Evolutionary conservation across 2,888 invertebrate species (phyloP).

Genomic region (Agriotes lineatus): DNA sequence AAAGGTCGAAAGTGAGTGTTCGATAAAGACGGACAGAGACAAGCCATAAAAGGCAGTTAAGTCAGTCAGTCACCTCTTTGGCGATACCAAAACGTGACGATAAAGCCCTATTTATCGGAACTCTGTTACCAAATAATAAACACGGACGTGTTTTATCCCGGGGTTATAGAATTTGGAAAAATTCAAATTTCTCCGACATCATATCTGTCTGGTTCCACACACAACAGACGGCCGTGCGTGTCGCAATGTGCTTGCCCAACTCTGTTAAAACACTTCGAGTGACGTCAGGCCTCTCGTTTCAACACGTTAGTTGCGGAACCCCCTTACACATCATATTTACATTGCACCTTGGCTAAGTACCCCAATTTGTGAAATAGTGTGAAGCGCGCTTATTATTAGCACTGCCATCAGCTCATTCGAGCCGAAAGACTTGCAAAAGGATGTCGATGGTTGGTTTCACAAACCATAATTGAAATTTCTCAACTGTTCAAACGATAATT

Average conservation of each 20-base stretch:
- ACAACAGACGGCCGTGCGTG: constrained; percentile 17
- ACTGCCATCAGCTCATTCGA: background rate
- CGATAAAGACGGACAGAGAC: constrained; percentile 1
- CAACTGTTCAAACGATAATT: no score
- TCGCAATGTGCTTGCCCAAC: constrained; percentile 36
- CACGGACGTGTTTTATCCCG: background rate
- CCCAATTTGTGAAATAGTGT: constrained; percentile 19
- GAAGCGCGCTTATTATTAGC: constrained; percentile 59
- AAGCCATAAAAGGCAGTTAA: background rate
- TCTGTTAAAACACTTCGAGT: constrained; percentile 37
- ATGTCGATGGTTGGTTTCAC: background rate
- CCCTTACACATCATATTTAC: constrained; percentile 31
- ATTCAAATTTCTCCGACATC: constrained; percentile 64
- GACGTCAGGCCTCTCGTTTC: constrained; percentile 38
- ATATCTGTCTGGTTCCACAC: background rate
- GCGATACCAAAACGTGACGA: background rate
- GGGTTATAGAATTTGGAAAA: background rate
- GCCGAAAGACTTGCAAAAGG: constrained; percentile 72
- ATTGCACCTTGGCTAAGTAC: constrained; percentile 24
- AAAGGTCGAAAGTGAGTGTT: constrained; percentile 12
- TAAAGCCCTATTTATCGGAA: background rate
- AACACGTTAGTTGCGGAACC: constrained; percentile 40
- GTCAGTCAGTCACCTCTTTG: constrained; percentile 7
- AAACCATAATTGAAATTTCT: no score
- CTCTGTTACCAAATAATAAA: constrained; percentile 1